phyloP scores from a whole-genome alignment of 2,888 invertebrate genomes.

The Lacanobia oleracea region DNA sequence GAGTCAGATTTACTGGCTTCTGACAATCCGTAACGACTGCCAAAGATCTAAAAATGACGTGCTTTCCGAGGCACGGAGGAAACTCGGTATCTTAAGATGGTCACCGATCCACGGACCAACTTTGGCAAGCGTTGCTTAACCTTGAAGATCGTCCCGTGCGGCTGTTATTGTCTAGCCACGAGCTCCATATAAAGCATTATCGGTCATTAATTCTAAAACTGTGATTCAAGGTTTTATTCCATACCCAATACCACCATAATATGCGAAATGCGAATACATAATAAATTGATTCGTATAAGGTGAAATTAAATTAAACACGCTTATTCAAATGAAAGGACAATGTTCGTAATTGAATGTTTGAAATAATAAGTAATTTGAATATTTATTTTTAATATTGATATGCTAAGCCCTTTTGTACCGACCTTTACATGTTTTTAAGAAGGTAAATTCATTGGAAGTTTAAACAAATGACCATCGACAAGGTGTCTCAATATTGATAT shows the following conservation, averaged over 20 bases:
- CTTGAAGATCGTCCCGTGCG: too few relatives aligned
- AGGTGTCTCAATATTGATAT: conserved; percentile 29
- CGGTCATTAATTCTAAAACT: conserved; percentile 41
- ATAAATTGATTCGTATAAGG: conserved; percentile 22
- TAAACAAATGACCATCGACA: conserved; percentile 16
- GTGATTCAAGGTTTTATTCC: conserved; percentile 49
- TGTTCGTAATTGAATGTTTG: not conserved
- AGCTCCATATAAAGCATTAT: conserved; percentile 39
- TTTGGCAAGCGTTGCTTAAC: too few relatives aligned
- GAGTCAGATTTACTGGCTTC: too few relatives aligned
- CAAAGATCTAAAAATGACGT: too few relatives aligned
- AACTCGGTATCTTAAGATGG: too few relatives aligned
- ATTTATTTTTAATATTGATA: conserved; percentile 3
- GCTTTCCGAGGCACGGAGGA: too few relatives aligned
- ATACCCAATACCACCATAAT: conserved; percentile 29
- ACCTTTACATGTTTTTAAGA: conserved; percentile 13
- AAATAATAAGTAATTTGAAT: not conserved
- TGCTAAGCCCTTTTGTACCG: not conserved
- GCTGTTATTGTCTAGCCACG: too few relatives aligned
- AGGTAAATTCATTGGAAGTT: conserved; percentile 17
- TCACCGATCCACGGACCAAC: too few relatives aligned
- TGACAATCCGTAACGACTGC: too few relatives aligned
- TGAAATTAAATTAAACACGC: conserved; percentile 25
- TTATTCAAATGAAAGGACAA: not conserved
- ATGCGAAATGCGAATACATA: conserved; percentile 7